Evolutionary conservation across 2,797 vertebrate genomes (phyloP).

Genomic region (Scarus forsteni): DNA sequence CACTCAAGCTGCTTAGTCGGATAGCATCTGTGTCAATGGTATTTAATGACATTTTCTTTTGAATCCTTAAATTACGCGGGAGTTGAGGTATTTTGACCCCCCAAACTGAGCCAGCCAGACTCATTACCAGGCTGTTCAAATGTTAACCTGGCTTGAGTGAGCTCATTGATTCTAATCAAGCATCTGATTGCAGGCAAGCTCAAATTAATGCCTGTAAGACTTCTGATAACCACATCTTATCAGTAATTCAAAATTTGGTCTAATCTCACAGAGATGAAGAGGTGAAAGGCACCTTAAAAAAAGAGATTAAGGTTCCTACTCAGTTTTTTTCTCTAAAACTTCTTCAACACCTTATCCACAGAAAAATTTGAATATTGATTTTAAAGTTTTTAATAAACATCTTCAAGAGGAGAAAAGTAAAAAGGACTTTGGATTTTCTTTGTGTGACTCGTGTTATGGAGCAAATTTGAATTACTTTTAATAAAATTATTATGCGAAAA

Average conservation of each 20-base stretch:
- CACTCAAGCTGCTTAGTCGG: slow-evolving; percentile 46
- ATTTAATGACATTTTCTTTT: slow-evolving; percentile 62
- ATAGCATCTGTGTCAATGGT: slow-evolving; percentile 63
- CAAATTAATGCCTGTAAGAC: slow-evolving; percentile 14
- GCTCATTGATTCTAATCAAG: slow-evolving; percentile 40
- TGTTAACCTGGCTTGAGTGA: slow-evolving; percentile 43
- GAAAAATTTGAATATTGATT: neutral
- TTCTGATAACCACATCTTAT: slow-evolving; percentile 27
- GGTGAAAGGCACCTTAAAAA: neutral
- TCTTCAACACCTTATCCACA: too few species aligned
- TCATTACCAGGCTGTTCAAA: slow-evolving; percentile 44
- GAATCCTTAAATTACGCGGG: slow-evolving; percentile 36
- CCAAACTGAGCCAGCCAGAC: slow-evolving; percentile 9
- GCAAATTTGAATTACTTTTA: too few species aligned
- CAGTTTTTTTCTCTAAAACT: neutral
- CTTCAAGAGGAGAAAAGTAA: neutral
- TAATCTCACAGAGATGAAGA: slow-evolving; percentile 2
- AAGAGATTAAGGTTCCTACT: neutral
- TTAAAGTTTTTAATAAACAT: neutral
- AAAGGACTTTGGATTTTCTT: too few species aligned
- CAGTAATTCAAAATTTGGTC: slow-evolving; percentile 14
- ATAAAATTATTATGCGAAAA: too few species aligned
- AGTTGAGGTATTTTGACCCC: slow-evolving; percentile 37
- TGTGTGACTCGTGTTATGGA: too few species aligned
- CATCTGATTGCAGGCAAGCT: slow-evolving; percentile 19